These are phyloP conservation scores for Mormyrus lacerda DNA, from an alignment of 2,113 vertebrate genomes.

Conservation along the genomic window DNA sequence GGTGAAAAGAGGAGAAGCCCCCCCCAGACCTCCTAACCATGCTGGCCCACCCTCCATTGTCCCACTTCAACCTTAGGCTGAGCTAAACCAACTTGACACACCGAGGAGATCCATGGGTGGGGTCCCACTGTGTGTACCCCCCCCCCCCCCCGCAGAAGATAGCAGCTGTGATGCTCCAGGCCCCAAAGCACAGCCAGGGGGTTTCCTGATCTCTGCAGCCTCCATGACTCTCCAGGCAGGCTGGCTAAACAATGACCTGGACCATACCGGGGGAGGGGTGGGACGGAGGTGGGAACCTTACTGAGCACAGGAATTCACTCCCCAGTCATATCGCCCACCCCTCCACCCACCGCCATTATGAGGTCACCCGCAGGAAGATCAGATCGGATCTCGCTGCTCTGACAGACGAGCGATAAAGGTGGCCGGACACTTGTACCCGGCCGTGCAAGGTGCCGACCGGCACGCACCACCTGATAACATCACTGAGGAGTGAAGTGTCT, in stretches of 20 bases:
- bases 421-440: background rate
- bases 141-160: slow-evolving; percentile 29
- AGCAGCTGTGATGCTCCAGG: slow-evolving; percentile 45
- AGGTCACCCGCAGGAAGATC: background rate
- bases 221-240: slow-evolving; percentile 42
- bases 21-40: slow-evolving; percentile 18
- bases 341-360: background rate
- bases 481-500: background rate
- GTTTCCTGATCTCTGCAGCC: slow-evolving; percentile 27
- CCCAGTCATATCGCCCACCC: slow-evolving; percentile 39
- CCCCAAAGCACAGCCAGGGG: slow-evolving; percentile 45
- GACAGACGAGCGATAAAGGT: background rate
- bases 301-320: slow-evolving; percentile 53
- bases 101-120: slow-evolving; percentile 32
- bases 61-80: slow-evolving; percentile 35
- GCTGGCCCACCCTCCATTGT: slow-evolving; percentile 29
- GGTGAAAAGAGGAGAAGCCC: slow-evolving; percentile 30
- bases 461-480: background rate
- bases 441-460: background rate
- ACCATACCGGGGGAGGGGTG: slow-evolving; percentile 5
- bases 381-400: slow-evolving; percentile 10
- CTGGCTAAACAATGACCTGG: slow-evolving; percentile 45
- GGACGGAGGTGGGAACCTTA: slow-evolving; percentile 34
- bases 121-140: slow-evolving; percentile 25
- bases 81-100: slow-evolving; percentile 56